Evolutionary conservation across 2,113 vertebrate species (phyloP).

Genomic region (Cathartes aura): DNA sequence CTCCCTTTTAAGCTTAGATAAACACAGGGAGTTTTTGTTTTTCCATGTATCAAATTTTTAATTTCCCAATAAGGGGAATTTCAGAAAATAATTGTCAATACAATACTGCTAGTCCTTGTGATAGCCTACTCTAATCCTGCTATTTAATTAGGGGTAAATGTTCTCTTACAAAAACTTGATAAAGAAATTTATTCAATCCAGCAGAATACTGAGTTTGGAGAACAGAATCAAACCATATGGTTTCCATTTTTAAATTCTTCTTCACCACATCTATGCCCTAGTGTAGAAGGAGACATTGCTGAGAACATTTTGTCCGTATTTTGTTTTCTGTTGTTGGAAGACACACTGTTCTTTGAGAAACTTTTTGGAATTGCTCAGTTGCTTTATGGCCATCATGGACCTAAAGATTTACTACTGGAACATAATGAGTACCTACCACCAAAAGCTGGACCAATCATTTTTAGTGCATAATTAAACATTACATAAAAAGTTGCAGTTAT

Average conservation of each 20-base stretch:
- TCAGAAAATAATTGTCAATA: neutral
- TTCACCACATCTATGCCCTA: conserved; percentile 28
- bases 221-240: conserved; percentile 47
- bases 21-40: neutral
- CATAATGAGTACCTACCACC: neutral
- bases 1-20: neutral
- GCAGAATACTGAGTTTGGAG: neutral
- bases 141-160: neutral
- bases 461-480: neutral
- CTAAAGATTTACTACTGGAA: neutral
- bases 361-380: neutral
- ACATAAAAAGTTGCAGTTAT: neutral
- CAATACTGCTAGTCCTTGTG: neutral
- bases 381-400: neutral
- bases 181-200: neutral
- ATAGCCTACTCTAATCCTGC: neutral
- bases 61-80: neutral
- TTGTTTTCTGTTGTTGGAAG: conserved; percentile 42
- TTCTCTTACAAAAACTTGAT: neutral
- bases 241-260: conserved; percentile 52
- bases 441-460: neutral
- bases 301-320: conserved; percentile 27
- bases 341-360: conserved; percentile 12
- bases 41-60: neutral
- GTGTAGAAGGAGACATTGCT: neutral